Conservation (phyloP, 1,140 invertebrate genomes). For the Zaprionus vittiger region DNA sequence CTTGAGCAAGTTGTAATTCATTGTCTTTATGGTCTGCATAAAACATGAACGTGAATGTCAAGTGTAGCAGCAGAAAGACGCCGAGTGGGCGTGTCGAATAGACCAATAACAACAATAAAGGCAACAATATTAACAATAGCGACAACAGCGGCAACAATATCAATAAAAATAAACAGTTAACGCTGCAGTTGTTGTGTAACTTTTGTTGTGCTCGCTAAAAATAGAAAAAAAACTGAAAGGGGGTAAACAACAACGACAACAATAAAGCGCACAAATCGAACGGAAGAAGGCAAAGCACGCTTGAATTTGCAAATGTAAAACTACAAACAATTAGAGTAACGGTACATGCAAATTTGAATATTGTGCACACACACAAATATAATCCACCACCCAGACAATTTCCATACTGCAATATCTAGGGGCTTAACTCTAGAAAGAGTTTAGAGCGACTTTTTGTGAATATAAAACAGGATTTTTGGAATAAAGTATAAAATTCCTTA, state of each 20-base stretch:
- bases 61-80: slow-evolving; percentile 8
- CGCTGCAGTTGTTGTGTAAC: slow-evolving; percentile 38
- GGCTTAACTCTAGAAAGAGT: too few species aligned
- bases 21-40: background rate
- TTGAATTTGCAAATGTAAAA: slow-evolving; percentile 19
- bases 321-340: background rate
- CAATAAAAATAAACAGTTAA: slow-evolving; percentile 24
- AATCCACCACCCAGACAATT: too few species aligned
- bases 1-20: too few species aligned
- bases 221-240: slow-evolving; percentile 41
- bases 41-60: slow-evolving; percentile 30
- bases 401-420: too few species aligned
- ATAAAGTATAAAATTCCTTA: too few species aligned
- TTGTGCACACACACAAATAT: background rate
- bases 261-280: slow-evolving; percentile 35
- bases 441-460: too few species aligned
- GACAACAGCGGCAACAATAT: slow-evolving; percentile 12
- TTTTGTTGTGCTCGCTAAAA: slow-evolving; percentile 46
- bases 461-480: too few species aligned
- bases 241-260: slow-evolving; percentile 14
- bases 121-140: slow-evolving; percentile 13
- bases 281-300: slow-evolving; percentile 21
- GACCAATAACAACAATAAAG: background rate
- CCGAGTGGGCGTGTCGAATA: background rate
- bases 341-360: slow-evolving; percentile 17